Evolutionary conservation across 2,888 invertebrate species (phyloP).

Genomic region (Ellobium chinense): DNA sequence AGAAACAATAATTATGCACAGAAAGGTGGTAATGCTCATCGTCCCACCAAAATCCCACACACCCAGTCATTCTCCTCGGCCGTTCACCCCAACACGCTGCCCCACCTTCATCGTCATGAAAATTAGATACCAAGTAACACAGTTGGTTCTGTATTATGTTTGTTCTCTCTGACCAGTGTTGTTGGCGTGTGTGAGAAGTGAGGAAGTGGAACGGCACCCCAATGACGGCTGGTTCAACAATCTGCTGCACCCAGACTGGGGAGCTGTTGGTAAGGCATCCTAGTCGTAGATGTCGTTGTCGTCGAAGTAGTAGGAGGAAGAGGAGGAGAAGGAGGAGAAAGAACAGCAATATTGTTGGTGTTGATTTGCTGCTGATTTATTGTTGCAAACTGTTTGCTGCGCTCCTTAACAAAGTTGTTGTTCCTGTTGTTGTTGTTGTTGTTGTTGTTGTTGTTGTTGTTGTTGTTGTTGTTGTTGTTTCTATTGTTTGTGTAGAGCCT

Average conservation of each 20-base stretch:
- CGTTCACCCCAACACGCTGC: too few species aligned
- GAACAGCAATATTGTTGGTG: background rate
- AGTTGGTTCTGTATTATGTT: background rate
- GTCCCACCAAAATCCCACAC: too few species aligned
- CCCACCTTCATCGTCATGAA: too few species aligned
- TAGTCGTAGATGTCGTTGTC: too few species aligned
- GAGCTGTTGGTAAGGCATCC: conserved; percentile 78
- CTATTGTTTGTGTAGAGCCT: background rate
- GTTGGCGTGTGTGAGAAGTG: background rate
- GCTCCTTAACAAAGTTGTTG: background rate
- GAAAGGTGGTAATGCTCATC: too few species aligned
- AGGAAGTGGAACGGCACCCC: conserved; percentile 75
- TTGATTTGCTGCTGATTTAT: background rate
- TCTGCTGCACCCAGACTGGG: conserved; percentile 78
- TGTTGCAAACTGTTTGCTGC: background rate
- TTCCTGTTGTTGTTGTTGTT: background rate
- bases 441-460: background rate
- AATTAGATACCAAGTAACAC: too few species aligned
- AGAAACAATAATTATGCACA: too few species aligned
- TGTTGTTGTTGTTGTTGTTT: background rate
- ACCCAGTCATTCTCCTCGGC: too few species aligned
- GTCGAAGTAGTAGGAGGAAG: too few species aligned
- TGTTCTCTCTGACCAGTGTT: too few species aligned
- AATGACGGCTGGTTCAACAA: conserved; percentile 81
- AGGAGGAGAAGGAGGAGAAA: background rate